Base-by-base conservation (phyloP, 1,140 invertebrate genomes). In the Cephus cinctus region DNA sequence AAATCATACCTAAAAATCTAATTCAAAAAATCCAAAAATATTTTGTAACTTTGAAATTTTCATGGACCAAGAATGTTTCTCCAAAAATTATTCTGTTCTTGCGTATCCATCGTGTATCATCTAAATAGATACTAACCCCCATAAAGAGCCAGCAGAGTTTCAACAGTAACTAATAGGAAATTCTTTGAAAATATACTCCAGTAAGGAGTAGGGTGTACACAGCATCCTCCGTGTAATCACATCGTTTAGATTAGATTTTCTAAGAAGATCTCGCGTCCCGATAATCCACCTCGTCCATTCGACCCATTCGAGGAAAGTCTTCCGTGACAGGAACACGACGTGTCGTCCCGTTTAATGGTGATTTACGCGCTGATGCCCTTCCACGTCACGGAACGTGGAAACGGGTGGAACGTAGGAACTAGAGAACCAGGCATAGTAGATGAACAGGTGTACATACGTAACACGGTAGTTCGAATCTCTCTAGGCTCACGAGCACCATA, bases 401-500 rank as follows among this genome's bases (percentile, higher is more conserved):
- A n/a, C n/a, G n/a, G n/a, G n/a, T n/a, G n/a, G n/a, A n/a, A n/a
- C n/a, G n/a, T n/a, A n/a, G n/a, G n/a, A n/a, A n/a, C n/a, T n/a
- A n/a, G n/a, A n/a, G n/a, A n/a, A n/a, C n/a, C n/a, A n/a, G n/a
- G n/a, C n/a, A n/a, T n/a, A 11, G 31, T 41, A 31, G 39, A 38
- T 5, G 40, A 47, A 52, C 59, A 65, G 61, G 61, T 63, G 65
- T 22, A 14, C 19, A 36, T 49, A 44, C 49, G 55, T 66, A 67
- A 63, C 55, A 54, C 56, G 56, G 57, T 54, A 57, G 55, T 48
- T 43, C 36, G 32, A n/a, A n/a, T n/a, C n/a, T n/a, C n/a, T n/a
- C n/a, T 48, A 27, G 32, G 32, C 46, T 32, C 25, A 43, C 47
- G 56, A 59, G 36, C 54, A 51, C 62, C 62, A 68, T 67, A 57